phyloP scores from a whole-genome alignment of 2,113 vertebrate genomes.

The Entelurus aequoreus region DNA sequence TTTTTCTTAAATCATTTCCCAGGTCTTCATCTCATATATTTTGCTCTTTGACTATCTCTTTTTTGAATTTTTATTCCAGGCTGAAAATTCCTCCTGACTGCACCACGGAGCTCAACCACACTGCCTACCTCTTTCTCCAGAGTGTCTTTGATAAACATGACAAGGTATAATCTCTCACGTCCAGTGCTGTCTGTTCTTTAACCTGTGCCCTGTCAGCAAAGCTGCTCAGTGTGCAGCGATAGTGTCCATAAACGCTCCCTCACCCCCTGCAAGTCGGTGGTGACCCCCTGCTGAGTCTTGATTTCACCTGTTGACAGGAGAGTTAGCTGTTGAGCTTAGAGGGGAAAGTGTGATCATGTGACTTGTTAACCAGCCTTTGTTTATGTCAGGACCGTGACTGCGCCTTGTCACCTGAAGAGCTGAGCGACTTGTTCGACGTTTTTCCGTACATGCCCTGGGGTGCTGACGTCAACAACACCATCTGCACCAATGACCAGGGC shows the following conservation, averaged over 20 bases:
- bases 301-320: slow-evolving; percentile 27
- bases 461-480: slow-evolving; percentile 91
- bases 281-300: slow-evolving; percentile 29
- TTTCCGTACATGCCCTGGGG: slow-evolving; percentile 98
- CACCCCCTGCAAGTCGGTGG: background rate
- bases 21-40: background rate
- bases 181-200: slow-evolving; percentile 27
- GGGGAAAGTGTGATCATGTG: slow-evolving; percentile 21
- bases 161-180: slow-evolving; percentile 73
- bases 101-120: slow-evolving; percentile 96
- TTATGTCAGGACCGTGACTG: slow-evolving; percentile 87
- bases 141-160: slow-evolving; percentile 97
- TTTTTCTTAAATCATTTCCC: background rate
- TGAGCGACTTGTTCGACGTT: slow-evolving; percentile 91
- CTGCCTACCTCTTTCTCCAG: slow-evolving; percentile 95
- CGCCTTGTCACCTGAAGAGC: slow-evolving; percentile 89
- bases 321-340: slow-evolving; percentile 32
- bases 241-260: slow-evolving; percentile 4
- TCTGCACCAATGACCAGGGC: slow-evolving; percentile 90
- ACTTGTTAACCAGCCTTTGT: background rate
- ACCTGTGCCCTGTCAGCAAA: slow-evolving; percentile 23
- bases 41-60: background rate
- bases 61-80: slow-evolving; percentile 54
- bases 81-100: slow-evolving; percentile 89
- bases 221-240: slow-evolving; percentile 17